phyloP scores from a whole-genome alignment of 2,797 vertebrate genomes.

The Brachyrhaphis roseni region DNA sequence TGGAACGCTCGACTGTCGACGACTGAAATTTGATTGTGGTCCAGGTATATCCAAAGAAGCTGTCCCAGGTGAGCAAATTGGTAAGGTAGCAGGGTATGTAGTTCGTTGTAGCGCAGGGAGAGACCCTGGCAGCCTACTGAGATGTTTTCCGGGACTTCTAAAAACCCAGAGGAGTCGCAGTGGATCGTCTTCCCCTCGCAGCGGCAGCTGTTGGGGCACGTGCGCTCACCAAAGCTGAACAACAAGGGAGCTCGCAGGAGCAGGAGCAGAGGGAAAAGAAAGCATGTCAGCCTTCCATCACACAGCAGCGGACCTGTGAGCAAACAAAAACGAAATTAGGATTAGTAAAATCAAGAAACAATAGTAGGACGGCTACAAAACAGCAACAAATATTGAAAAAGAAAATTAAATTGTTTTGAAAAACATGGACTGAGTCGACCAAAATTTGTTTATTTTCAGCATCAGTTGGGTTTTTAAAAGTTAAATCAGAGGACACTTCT shows the following conservation, averaged over 20 bases:
- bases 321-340: slow-evolving; percentile 22
- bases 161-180: slow-evolving; percentile 93
- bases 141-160: slow-evolving; percentile 96
- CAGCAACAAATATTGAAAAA: neutral
- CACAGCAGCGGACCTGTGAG: slow-evolving; percentile 73
- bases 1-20: slow-evolving; percentile 96
- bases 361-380: neutral
- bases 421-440: neutral
- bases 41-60: slow-evolving; percentile 98
- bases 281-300: slow-evolving; percentile 75
- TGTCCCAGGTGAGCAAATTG: slow-evolving; percentile 98
- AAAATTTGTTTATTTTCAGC: neutral
- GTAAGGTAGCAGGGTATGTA: slow-evolving; percentile 92
- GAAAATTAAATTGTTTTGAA: neutral
- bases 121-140: slow-evolving; percentile 95
- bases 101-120: slow-evolving; percentile 96
- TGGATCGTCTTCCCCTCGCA: slow-evolving; percentile 99
- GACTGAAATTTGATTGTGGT: slow-evolving; percentile 94
- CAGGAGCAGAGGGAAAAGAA: slow-evolving; percentile 79
- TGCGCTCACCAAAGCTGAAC: slow-evolving; percentile 89
- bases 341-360: neutral
- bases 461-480: neutral
- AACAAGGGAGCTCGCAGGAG: slow-evolving; percentile 77
- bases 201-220: slow-evolving; percentile 93
- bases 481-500: neutral